Evolutionary conservation across 2,113 vertebrate genomes (phyloP), one percentile per base, ranked within the genome.

Genomic region (Microtus pennsylvanicus): DNA sequence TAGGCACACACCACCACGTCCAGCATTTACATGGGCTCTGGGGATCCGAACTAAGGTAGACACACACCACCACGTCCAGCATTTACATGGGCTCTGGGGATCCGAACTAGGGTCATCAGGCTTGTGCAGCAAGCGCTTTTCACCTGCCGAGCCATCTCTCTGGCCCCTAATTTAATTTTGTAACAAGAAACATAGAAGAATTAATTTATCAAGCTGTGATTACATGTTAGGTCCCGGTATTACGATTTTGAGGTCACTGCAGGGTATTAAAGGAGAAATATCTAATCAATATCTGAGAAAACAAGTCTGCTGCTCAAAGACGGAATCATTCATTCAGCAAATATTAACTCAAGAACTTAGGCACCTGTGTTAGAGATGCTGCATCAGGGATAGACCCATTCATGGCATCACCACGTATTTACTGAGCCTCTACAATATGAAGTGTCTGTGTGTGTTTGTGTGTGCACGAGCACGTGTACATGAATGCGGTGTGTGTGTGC

Each of bases 301-400:
- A 78, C n/a, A 75, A 69, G 1, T 28, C 72, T 92, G 30, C 13
- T n/a, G 45, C 11, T 89, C 42, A 14, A 35, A 90, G 74, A 93
- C 70, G 21, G 7, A 74, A 8, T 78, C 55, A 90, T 76, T 89
- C 75, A 55, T 50, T 93, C 50, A 82, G 42, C 58, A 93, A 94
- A 76, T 95, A 92, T 26, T 91, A 88, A 76, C 61, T 63, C 87
- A 38, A 74, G 61, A 75, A 22, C 24, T 97, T 83, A 65, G 1
- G 0, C 52, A 42, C 22, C 47, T 82, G 19, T 72, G 69, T 72
- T 72, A 72, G 70, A 38, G 14, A 55, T 0, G 26, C 13, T 75
- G 0, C 77, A 21, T 89, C 72, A 90, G 30, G 91, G 21, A 17
- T 28, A 14, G 11, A 78, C 42, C 88, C 77, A 90, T 6, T 3